Percentiles rank a stretch among this genome's conserved stretches.
phyloP scores from a whole-genome alignment of 2,888 invertebrate species.

The Eristalis intricaria region DNA sequence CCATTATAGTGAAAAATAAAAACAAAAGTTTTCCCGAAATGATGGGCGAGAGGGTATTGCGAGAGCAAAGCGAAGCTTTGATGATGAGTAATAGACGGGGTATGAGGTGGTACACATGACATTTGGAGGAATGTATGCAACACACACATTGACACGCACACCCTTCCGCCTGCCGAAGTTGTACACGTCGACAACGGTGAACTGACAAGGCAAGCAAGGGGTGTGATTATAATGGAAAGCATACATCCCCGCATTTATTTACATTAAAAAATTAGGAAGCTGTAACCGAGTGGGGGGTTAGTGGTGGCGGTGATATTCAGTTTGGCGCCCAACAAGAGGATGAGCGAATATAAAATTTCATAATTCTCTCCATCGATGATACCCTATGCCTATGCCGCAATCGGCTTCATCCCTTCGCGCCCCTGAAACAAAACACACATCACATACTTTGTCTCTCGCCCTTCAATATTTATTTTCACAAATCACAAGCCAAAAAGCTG shows the following conservation, averaged over 20 bases:
- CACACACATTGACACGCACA: conserved; percentile 30
- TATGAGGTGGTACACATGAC: conserved; percentile 23
- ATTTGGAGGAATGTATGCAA: conserved; percentile 52
- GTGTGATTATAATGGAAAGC: conserved; percentile 65
- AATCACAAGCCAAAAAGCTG: background rate
- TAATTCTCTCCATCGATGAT: conserved; percentile 42
- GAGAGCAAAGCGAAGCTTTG: conserved; percentile 9
- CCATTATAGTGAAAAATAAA: conserved; percentile 71
- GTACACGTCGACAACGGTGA: background rate
- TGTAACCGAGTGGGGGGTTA: conserved; percentile 29
- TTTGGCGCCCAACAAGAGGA: conserved; percentile 16
- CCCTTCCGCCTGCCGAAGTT: conserved; percentile 4
- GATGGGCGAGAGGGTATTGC: conserved; percentile 23
- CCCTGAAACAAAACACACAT: background rate
- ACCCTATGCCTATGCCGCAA: background rate
- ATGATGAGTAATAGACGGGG: conserved; percentile 59
- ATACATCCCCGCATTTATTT: conserved; percentile 60
- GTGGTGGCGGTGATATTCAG: background rate
- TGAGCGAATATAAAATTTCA: conserved; percentile 41
- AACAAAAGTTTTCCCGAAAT: conserved; percentile 68
- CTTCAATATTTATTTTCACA: conserved; percentile 14
- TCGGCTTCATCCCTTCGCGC: background rate
- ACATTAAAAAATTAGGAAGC: conserved; percentile 70
- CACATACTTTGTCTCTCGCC: background rate
- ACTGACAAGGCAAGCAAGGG: conserved; percentile 10